Base-by-base conservation (phyloP, 2,113 vertebrate genomes). In the Illadopsis cleaveri region DNA sequence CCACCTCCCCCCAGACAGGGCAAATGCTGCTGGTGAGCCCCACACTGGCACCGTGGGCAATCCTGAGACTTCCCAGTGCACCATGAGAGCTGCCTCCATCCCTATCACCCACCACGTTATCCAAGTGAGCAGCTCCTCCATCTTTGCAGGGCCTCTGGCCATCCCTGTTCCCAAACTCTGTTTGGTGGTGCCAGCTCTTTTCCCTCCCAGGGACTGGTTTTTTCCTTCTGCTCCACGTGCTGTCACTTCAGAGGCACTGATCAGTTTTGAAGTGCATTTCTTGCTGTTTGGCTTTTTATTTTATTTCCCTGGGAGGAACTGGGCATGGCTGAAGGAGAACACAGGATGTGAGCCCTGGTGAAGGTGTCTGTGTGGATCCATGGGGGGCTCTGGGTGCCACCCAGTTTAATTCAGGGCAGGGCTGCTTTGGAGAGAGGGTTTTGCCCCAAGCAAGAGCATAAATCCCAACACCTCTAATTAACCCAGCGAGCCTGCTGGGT, bases 201-300 rank as follows among this genome's bases (percentile, higher is more conserved):
- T 71, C 47, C 60, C 73, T 86, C 50, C 27, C 58, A 42, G 77
- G 77, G 47, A 25, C 2, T 47, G 69, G 6, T 79, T 58, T 91
- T 31, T 15, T 71, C 47, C 77, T 72, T 33, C 72, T 56, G 48
- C 85, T 69, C 68, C 62, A 28, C 18, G 6, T 0, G 8, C 97
- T 98, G 97, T 91, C 96, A 84, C 54, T 96, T 98, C 91, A 13
- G 92, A 96, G 97, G 94, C 90, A 82, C 69, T 65, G 95, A 90
- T 94, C 96, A 94, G 98, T 97, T 98, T 97, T 97, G 94, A 98
- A 93, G 97, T 57, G 89, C 89, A 57, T 35, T 65, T 70, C 57
- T 72, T 68, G 45, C 35, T 44, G 45, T 84, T 95, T 93, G 82
- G 70, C 53, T 83, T 76, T 57, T 40, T 33, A 27, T 69, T 87